A percentile compares a stretch with the other conserved stretches of the same genome.
These are phyloP conservation scores for Felis catus DNA, from an alignment of 2,113 vertebrate species.

Conservation along the genomic window F.catus_Fca126_mat1.0 CM031412.1:22890001-22890500, in stretches of 20 bases:
- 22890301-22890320: neutral
- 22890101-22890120: neutral
- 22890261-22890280: neutral
- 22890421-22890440: no score
- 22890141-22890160: constrained; percentile 36
- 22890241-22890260: neutral
- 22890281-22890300: neutral
- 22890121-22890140: neutral
- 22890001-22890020: neutral
- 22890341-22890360: constrained; percentile 6
- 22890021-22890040: neutral
- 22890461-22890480: no score
- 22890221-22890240: neutral
- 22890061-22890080: neutral
- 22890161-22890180: neutral
- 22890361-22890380: neutral
- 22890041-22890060: neutral
- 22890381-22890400: neutral
- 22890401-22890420: neutral
- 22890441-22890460: no score
- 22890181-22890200: neutral
- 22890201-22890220: neutral
- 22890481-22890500: no score
- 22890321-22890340: neutral
- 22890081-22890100: constrained; percentile 16